Evolutionary conservation across 2,888 invertebrate species (phyloP).

Genomic region (Phyto melanocephala): DNA sequence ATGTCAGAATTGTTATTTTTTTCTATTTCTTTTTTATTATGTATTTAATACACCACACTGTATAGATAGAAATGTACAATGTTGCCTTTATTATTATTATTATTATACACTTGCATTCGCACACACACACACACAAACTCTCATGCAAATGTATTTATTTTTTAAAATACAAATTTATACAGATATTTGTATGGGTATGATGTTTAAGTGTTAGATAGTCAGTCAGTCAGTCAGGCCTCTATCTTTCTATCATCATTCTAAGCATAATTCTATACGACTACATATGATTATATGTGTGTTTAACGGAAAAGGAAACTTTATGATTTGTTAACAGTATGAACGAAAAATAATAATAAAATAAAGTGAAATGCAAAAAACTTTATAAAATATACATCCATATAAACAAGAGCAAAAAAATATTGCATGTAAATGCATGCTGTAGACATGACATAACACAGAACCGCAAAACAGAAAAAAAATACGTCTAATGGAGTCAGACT

Average conservation of each 20-base stretch:
- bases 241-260: constrained; percentile 29
- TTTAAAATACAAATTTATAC: neutral
- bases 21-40: neutral
- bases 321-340: constrained; percentile 59
- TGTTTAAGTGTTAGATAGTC: constrained; percentile 27
- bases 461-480: constrained; percentile 52
- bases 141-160: constrained; percentile 1
- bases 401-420: constrained; percentile 18
- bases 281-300: neutral
- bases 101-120: constrained; percentile 1
- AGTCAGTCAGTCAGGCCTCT: neutral
- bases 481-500: constrained; percentile 47
- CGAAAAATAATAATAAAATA: neutral
- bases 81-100: constrained; percentile 26
- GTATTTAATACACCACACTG: constrained; percentile 6
- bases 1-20: constrained; percentile 45
- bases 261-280: constrained; percentile 24
- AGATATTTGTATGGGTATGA: constrained; percentile 2
- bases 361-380: constrained; percentile 9
- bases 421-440: constrained; percentile 59
- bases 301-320: constrained; percentile 63
- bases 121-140: neutral
- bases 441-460: constrained; percentile 63
- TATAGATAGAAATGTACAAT: neutral
- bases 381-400: neutral